Evolutionary conservation across 2,797 vertebrate genomes (phyloP), one percentile per base, ranked within the genome.

Genomic region (Hyperoplus immaculatus): DNA sequence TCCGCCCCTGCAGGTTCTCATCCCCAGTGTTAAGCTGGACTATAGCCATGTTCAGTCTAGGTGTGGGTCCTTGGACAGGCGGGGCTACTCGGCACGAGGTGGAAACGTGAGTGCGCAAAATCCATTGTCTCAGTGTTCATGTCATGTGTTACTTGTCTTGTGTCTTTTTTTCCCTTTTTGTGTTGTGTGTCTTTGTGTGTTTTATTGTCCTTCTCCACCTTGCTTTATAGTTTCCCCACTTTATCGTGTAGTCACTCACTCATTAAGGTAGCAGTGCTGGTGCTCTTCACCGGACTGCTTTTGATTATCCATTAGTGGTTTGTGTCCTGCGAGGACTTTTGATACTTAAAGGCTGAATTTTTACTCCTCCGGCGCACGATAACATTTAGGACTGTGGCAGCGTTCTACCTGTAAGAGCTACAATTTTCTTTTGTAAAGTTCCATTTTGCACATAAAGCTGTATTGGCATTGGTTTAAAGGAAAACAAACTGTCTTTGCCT

Each of bases 21-120:
- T 94, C 90, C 91, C 95, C 88, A 93, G 80, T 88, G 92, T 94
- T 92, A 94, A 93, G 83, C 87, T 94, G 94, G 92, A 94, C 94
- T 94, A 93, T 94, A 94, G 94, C 93, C 95, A 93, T 91, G 88
- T 95, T 93, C 93, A 94, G 89, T 90, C 94, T 92, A 94, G 94
- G 92, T 94, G 93, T 92, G 94, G 93, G 85, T 95, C 95, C 91
- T 90, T 95, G 93, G 93, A 94, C 90, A 94, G 92, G 92, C 88
- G 88, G 85, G 93, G 92, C 85, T 84, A 94, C 90, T 85, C 91
- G 51, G 92, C 94, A 80, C 78, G 93, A 93, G 91, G 92, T 88
- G 93, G 93, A 94, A 92, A 94, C 75, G 93, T 95, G 93, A 95
- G 94, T 89, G 79, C 65, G 45, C 46, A 81, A 85, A 86, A 69